A percentile compares a stretch with the other conserved stretches of the same genome.
Conservation (phyloP, 1,140 invertebrate genomes). For the Psilanteris sp. region DNA sequence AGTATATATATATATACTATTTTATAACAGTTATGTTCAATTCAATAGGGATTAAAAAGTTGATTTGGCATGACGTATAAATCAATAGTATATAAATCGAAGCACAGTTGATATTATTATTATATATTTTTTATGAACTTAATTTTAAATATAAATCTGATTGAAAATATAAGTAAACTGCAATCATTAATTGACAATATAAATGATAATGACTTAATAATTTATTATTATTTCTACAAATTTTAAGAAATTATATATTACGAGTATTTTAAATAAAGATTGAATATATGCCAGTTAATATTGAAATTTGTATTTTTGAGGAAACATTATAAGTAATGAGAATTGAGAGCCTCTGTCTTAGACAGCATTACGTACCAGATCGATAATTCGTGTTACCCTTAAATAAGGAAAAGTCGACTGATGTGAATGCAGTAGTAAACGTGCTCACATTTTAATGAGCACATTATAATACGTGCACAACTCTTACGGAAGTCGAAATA, state of each 20-base stretch:
- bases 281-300: too few relatives aligned
- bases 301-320: not conserved
- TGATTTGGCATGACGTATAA: conserved; percentile 15
- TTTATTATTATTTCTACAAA: too few relatives aligned
- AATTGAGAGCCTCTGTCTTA: conserved; percentile 73
- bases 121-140: too few relatives aligned
- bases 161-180: too few relatives aligned
- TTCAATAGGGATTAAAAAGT: conserved; percentile 23
- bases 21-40: too few relatives aligned
- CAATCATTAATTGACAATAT: too few relatives aligned
- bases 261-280: not conserved
- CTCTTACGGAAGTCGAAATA: not conserved
- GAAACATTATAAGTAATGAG: conserved; percentile 41
- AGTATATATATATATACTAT: too few relatives aligned
- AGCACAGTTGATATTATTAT: too few relatives aligned
- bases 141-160: too few relatives aligned
- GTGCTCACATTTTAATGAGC: conserved; percentile 32
- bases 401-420: conserved; percentile 71
- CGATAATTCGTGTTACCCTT: conserved; percentile 70
- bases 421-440: conserved; percentile 66
- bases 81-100: conserved; percentile 27
- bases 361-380: conserved; percentile 74
- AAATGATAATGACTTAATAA: too few relatives aligned
- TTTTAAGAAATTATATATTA: too few relatives aligned
- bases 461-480: conserved; percentile 22